Base-by-base conservation (phyloP, 1,140 invertebrate species). In the Drosophila tsacasi region DNA sequence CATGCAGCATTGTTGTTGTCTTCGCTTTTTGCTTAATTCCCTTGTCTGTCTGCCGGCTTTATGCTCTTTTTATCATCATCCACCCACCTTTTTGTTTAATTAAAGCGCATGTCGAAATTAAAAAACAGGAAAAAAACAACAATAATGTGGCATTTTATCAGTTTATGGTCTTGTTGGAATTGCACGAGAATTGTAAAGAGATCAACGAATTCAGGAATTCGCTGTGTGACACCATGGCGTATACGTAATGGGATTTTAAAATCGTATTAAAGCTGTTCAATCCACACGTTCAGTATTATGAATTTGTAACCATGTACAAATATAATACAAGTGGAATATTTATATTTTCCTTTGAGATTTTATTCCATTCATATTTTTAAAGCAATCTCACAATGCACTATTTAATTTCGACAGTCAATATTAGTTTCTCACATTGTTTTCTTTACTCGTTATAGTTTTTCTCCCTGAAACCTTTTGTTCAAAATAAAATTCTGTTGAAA, bases 51-150 rank as follows among this genome's bases (percentile, higher is more conserved):
- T 42, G 42, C 27, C 23, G 73, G 58, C 37, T 67, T 76, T 59
- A 76, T 76, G 71, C 46, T 44, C 52, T 76, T 76, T 76, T 76
- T 59, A 58, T 77, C 46, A 67, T 63, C 59, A 46, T 44, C 35
- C 27, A n/a, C 40, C 27, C 21, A 55, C 52, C 74, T 68, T 77
- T 76, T 77, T 77, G 74, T 77, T 77, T 77, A 77, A 77, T 77
- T 61, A 61, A 77, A 77, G 75, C 74, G 37, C 19, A 47, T 50
- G 39, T 77, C 63, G 50, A 77, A 77, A 69, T 76, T 58, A 52
- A 76, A 65, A 76, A 1, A 65, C 37, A 58, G 44, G 44, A 44
- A 21, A 46, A 35, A 25, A 12, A 47, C 5, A 21, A 21, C 3
- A 37, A 49, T 52, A 46, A 25, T 55, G 55, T 63, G 47, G 15